These are phyloP conservation scores for Podarcis lilfordi DNA, from an alignment of 2,797 vertebrate genomes.

Conservation along the genomic window DNA sequence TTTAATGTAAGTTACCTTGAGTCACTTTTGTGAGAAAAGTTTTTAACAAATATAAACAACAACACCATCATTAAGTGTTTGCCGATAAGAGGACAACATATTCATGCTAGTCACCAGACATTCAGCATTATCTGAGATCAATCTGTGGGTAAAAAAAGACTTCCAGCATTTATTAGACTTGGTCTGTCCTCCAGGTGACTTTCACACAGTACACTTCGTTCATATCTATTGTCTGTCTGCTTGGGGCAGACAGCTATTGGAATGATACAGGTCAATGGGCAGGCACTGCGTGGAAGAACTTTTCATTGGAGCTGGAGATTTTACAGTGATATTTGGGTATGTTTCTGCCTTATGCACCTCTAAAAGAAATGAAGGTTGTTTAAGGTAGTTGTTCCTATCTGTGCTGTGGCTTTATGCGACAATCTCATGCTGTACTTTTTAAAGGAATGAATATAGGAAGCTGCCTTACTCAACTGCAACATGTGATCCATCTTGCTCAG, in stretches of 20 bases:
- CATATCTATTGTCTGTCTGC: not conserved
- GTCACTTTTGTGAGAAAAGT: too few species aligned
- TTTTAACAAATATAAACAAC: too few species aligned
- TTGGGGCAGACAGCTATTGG: not conserved
- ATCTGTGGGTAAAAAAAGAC: not conserved
- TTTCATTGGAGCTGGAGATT: not conserved
- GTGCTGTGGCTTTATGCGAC: not conserved
- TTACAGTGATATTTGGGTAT: not conserved
- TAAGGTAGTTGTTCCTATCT: not conserved
- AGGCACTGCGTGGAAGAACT: not conserved
- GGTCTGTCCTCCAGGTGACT: not conserved
- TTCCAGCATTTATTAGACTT: not conserved
- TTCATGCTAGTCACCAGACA: not conserved
- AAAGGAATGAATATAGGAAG: too few species aligned
- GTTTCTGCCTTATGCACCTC: not conserved
- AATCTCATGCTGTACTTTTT: not conserved
- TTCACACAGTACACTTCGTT: not conserved
- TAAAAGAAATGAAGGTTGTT: not conserved
- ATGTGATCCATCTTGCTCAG: too few species aligned
- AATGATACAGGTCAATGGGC: not conserved
- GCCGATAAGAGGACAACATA: not conserved
- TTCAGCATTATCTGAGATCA: not conserved
- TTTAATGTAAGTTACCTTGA: too few species aligned
- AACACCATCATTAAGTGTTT: too few species aligned
- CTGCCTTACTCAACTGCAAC: too few species aligned